A percentile compares a stretch with the other conserved stretches of the same genome.
phyloP scores from a whole-genome alignment of 2,113 vertebrate species.

The Pleuronectes platessa region DNA sequence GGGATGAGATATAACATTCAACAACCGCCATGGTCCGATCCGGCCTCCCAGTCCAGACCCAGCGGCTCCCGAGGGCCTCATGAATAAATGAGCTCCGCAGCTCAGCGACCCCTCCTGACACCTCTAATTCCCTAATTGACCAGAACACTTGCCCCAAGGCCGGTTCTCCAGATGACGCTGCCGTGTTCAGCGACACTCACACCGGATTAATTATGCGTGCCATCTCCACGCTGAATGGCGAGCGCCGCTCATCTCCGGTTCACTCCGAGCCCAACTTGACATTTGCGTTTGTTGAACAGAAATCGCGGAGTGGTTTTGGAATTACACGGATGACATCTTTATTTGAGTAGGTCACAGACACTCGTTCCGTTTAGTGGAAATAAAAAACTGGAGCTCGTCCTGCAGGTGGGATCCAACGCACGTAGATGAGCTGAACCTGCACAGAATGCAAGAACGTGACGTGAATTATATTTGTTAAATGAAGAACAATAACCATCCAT shows the following conservation, averaged over 20 bases:
- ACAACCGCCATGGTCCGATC: not conserved
- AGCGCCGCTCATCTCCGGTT: conserved; percentile 35
- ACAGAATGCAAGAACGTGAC: not conserved
- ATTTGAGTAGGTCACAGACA: conserved; percentile 8
- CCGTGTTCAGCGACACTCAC: conserved; percentile 50
- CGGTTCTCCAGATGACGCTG: conserved; percentile 50
- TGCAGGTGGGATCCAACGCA: conserved; percentile 6
- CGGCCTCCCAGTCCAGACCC: conserved; percentile 8
- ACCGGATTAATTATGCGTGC: conserved; percentile 66
- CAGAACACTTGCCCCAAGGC: conserved; percentile 55
- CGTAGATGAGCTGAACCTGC: not conserved
- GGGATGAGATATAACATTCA: conserved; percentile 20
- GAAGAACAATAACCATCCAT: not conserved
- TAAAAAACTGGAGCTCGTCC: not conserved
- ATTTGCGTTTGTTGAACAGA: conserved; percentile 61
- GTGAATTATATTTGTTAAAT: conserved; percentile 16
- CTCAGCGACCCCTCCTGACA: conserved; percentile 32
- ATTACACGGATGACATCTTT: conserved; percentile 23
- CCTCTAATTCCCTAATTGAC: conserved; percentile 69
- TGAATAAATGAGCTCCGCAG: conserved; percentile 47
- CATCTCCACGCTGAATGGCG: conserved; percentile 56
- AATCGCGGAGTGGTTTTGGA: conserved; percentile 36
- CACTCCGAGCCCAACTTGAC: conserved; percentile 51
- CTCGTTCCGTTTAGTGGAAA: not conserved
- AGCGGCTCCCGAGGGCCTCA: conserved; percentile 12